Conservation (phyloP, 2,113 vertebrate genomes). For the Oncorhynchus keta region DNA sequence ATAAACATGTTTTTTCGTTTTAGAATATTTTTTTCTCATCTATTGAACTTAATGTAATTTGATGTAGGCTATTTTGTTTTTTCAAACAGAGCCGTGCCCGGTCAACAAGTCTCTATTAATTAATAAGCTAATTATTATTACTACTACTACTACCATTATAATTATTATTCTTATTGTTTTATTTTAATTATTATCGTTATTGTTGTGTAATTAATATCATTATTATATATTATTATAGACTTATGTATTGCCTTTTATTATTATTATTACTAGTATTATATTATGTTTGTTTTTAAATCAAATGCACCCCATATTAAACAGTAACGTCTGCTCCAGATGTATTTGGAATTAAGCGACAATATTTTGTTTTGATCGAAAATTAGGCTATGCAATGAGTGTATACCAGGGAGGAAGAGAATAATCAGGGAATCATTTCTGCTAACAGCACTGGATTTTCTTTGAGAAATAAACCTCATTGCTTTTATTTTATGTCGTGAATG, state of each 20-base stretch:
- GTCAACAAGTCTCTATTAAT: too few relatives aligned
- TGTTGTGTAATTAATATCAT: too few relatives aligned
- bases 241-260: not conserved
- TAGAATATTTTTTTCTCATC: too few relatives aligned
- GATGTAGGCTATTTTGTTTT: not conserved
- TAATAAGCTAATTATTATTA: too few relatives aligned
- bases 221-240: not conserved
- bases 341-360: not conserved
- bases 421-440: not conserved
- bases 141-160: too few relatives aligned
- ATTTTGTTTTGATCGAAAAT: not conserved
- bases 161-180: too few relatives aligned
- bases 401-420: not conserved
- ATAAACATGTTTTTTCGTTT: conserved; percentile 30
- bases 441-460: not conserved
- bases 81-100: not conserved
- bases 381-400: not conserved
- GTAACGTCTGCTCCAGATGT: not conserved
- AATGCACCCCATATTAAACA: not conserved
- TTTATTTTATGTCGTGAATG: not conserved
- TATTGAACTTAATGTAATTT: not conserved
- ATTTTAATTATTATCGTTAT: too few relatives aligned
- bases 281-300: not conserved
- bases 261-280: not conserved
- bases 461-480: not conserved